Evolutionary conservation across 2,113 vertebrate genomes (phyloP).

Genomic region (Pelmatolapia mariae): DNA sequence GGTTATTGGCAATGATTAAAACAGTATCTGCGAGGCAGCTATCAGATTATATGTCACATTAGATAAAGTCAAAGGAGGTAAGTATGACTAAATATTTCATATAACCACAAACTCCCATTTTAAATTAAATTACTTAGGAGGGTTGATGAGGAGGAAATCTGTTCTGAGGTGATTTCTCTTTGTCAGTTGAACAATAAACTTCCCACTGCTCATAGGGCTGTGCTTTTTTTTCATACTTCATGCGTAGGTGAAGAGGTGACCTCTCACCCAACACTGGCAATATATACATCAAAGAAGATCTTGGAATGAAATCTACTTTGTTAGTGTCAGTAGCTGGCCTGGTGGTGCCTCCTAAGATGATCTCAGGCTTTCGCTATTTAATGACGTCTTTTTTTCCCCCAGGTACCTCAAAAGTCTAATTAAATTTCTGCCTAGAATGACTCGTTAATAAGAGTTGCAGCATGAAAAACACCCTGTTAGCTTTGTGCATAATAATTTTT

Average conservation of each 20-base stretch:
- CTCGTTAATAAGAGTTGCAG: conserved; percentile 66
- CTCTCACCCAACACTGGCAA: conserved; percentile 1
- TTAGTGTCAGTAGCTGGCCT: conserved; percentile 68
- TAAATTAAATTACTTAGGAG: background rate
- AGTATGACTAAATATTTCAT: background rate
- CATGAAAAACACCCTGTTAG: conserved; percentile 64
- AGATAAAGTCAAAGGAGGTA: background rate
- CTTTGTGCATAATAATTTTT: conserved; percentile 46
- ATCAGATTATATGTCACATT: background rate
- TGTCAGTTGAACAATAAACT: conserved; percentile 41
- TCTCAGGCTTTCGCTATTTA: conserved; percentile 9
- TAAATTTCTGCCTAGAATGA: conserved; percentile 69
- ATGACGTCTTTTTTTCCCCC: conserved; percentile 35
- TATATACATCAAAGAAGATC: conserved; percentile 61
- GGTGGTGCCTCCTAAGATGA: conserved; percentile 51
- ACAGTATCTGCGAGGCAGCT: background rate
- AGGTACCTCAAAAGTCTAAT: conserved; percentile 72
- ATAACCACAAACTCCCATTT: background rate
- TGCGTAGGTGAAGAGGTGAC: conserved; percentile 23
- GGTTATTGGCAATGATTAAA: background rate
- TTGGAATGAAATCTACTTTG: conserved; percentile 65
- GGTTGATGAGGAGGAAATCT: conserved; percentile 10
- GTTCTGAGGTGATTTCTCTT: conserved; percentile 39
- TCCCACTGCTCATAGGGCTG: background rate
- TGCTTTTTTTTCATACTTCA: conserved; percentile 19